Conservation (phyloP, 1,140 invertebrate genomes). For the Drosophila sp. region DNA sequence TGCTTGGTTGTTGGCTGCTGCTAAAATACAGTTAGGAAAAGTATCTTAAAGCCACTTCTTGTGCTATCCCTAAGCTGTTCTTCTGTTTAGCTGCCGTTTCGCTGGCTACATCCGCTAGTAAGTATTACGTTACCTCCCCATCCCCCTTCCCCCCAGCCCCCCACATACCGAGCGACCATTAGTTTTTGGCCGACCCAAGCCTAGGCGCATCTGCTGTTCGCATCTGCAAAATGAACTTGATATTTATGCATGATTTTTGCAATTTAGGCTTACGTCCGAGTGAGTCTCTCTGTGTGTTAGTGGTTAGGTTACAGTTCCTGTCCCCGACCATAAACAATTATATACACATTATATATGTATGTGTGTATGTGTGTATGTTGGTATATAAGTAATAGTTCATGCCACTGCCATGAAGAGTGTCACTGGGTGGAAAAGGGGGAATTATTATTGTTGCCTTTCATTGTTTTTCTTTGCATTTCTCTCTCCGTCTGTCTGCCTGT, state of each 20-base stretch:
- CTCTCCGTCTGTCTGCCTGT: slow-evolving; percentile 1
- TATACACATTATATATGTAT: slow-evolving; percentile 3
- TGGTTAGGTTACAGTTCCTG: slow-evolving; percentile 37
- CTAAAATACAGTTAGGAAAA: slow-evolving; percentile 52
- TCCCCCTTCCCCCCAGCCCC: too few relatives aligned
- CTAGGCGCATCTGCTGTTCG: slow-evolving; percentile 50
- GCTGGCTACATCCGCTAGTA: slow-evolving; percentile 44
- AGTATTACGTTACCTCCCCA: slow-evolving; percentile 15
- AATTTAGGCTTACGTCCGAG: slow-evolving; percentile 16
- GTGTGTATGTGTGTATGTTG: slow-evolving; percentile 34
- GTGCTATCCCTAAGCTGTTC: slow-evolving; percentile 48
- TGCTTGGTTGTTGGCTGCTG: slow-evolving; percentile 24
- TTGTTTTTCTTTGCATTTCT: slow-evolving; percentile 12
- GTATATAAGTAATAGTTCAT: slow-evolving; percentile 22
- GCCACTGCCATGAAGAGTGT: slow-evolving; percentile 16
- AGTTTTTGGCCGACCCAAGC: slow-evolving; percentile 9
- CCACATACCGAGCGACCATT: too few relatives aligned
- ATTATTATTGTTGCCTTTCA: slow-evolving; percentile 22
- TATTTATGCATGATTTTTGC: slow-evolving; percentile 23
- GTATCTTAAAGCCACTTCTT: slow-evolving; percentile 46
- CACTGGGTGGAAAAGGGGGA: slow-evolving; percentile 2
- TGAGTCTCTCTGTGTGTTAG: not conserved
- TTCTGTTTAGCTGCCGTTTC: slow-evolving; percentile 23
- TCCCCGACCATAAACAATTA: slow-evolving; percentile 15
- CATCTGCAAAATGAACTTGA: slow-evolving; percentile 27